Percentiles rank a stretch among this genome's conserved stretches.
phyloP scores from a whole-genome alignment of 2,113 vertebrate genomes.

The Python bivittatus region DNA sequence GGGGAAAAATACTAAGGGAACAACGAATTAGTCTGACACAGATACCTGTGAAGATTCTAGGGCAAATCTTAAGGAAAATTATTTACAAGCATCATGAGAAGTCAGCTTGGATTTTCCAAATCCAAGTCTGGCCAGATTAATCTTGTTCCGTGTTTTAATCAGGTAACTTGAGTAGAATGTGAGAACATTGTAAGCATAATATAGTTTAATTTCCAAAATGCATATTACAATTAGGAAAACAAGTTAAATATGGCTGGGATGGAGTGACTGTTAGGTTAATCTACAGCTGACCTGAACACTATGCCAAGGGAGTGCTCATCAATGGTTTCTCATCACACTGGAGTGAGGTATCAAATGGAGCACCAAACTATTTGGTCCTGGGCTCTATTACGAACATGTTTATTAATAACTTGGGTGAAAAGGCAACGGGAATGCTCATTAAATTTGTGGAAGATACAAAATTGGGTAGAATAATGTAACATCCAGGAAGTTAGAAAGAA shows the following conservation, averaged over 20 bases:
- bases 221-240: not conserved
- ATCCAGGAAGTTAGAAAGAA: not conserved
- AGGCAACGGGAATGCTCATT: not conserved
- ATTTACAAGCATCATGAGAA: not conserved
- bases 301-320: not conserved
- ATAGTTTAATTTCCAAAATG: not conserved
- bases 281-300: not conserved
- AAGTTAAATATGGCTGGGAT: not conserved
- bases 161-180: not conserved
- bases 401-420: not conserved
- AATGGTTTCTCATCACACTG: not conserved
- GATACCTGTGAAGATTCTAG: not conserved
- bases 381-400: not conserved
- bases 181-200: not conserved
- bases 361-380: not conserved
- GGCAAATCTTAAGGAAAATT: not conserved
- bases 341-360: not conserved
- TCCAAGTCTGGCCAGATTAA: not conserved
- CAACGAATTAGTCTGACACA: not conserved
- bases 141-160: not conserved
- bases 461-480: not conserved
- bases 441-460: not conserved
- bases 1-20: not conserved
- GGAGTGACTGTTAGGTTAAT: not conserved
- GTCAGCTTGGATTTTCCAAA: not conserved